A percentile compares a stretch with the other conserved stretches of the same genome.
phyloP scores from a whole-genome alignment of 2,113 vertebrate genomes.

The Gorsachius goisagi region DNA sequence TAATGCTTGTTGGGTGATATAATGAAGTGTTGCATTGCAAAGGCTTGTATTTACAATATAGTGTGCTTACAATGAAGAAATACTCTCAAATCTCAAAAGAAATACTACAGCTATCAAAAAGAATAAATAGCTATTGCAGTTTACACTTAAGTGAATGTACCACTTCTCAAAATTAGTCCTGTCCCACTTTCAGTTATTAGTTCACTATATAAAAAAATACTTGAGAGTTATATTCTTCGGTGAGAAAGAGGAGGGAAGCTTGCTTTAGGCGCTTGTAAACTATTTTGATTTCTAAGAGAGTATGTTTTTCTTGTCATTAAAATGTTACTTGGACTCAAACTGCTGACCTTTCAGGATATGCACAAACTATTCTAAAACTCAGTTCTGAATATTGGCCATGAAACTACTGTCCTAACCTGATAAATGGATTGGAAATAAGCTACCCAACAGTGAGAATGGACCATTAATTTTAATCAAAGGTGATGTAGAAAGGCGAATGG shows the following conservation, averaged over 20 bases:
- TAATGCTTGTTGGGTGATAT: background rate
- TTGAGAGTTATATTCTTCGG: background rate
- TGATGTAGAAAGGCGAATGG: constrained; percentile 89
- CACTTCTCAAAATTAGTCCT: background rate
- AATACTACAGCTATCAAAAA: background rate
- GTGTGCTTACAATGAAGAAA: background rate
- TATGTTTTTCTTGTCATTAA: constrained; percentile 79
- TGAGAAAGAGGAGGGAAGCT: background rate
- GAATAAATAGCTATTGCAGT: background rate
- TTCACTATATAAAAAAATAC: background rate
- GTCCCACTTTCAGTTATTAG: background rate
- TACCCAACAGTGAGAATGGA: constrained; percentile 88
- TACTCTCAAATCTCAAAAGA: background rate
- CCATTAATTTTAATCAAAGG: constrained; percentile 99
- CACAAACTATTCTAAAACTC: constrained; percentile 85
- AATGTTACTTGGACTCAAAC: constrained; percentile 80
- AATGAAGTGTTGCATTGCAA: background rate
- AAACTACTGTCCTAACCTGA: constrained; percentile 86
- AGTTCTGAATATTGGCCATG: constrained; percentile 79
- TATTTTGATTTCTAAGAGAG: constrained; percentile 24
- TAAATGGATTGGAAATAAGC: constrained; percentile 96
- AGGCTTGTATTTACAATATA: background rate
- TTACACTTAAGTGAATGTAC: background rate
- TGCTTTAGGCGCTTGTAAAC: background rate
- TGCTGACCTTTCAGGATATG: constrained; percentile 84